Conservation (phyloP, 2,888 invertebrate genomes). For the Pseudococcus viburni region DNA sequence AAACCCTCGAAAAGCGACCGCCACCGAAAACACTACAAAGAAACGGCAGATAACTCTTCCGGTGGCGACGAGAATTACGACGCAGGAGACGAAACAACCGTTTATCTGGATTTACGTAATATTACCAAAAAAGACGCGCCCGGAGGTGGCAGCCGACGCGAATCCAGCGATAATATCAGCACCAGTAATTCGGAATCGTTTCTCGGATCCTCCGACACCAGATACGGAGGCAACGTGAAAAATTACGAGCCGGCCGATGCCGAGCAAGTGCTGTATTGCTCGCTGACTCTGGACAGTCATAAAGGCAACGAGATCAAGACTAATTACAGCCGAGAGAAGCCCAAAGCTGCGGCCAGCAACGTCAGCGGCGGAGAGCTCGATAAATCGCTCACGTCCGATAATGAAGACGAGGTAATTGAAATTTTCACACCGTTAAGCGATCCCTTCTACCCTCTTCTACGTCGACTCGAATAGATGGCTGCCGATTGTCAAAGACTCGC, state of each 20-base stretch:
- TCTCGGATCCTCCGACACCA: neutral
- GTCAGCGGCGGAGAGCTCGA: conserved; percentile 19
- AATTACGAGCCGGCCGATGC: neutral
- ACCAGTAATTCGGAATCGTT: conserved; percentile 63
- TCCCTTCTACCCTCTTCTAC: neutral
- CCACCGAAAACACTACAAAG: conserved; percentile 56
- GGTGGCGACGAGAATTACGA: conserved; percentile 65
- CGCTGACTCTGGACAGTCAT: conserved; percentile 49
- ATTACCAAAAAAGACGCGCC: conserved; percentile 13
- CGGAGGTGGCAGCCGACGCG: conserved; percentile 38
- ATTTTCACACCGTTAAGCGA: neutral
- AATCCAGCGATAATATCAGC: conserved; percentile 63
- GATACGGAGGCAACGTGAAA: neutral
- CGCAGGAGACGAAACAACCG: conserved; percentile 63
- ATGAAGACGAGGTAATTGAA: conserved; percentile 53
- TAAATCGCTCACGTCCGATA: neutral
- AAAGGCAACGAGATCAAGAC: conserved; percentile 50
- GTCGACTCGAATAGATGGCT: too few species aligned
- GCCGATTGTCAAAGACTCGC: neutral
- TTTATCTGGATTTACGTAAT: conserved; percentile 57
- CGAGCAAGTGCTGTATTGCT: conserved; percentile 25
- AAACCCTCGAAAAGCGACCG: conserved; percentile 49
- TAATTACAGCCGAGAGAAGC: conserved; percentile 45
- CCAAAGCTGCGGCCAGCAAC: neutral
- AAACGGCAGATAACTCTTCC: conserved; percentile 50